Percentiles rank a stretch among this genome's conserved stretches.
phyloP scores from a whole-genome alignment of 2,113 vertebrate species.

The Diphyllodes magnificus region DNA sequence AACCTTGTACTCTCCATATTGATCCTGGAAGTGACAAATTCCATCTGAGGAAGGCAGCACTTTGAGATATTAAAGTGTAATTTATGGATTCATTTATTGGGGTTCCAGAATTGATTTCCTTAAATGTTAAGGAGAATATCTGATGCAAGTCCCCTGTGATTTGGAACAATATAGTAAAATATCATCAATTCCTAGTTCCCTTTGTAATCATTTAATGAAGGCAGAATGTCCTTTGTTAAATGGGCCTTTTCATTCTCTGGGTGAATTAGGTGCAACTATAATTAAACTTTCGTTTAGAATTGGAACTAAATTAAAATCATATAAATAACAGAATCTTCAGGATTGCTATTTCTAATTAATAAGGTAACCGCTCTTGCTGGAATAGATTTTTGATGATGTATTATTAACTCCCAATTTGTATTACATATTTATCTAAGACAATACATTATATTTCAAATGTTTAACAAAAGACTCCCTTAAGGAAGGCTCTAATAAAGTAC shows the following conservation, averaged over 20 bases:
- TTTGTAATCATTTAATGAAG: slow-evolving; percentile 31
- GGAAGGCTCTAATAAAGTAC: not conserved
- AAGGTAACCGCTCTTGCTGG: not conserved
- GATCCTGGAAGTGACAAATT: slow-evolving; percentile 38
- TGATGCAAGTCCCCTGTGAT: slow-evolving; percentile 14
- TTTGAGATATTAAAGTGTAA: slow-evolving; percentile 44
- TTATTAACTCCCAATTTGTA: not conserved
- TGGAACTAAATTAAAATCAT: slow-evolving; percentile 47
- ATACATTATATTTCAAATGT: not conserved
- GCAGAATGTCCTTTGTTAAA: slow-evolving; percentile 13
- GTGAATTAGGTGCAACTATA: slow-evolving; percentile 42
- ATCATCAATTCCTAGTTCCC: not conserved
- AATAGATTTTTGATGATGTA: not conserved
- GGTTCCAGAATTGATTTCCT: slow-evolving; percentile 31
- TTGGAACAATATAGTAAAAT: slow-evolving; percentile 17
- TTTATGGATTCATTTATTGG: slow-evolving; percentile 48
- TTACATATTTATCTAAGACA: not conserved
- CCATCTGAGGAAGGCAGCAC: slow-evolving; percentile 2
- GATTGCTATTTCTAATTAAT: slow-evolving; percentile 6
- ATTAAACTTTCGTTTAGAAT: slow-evolving; percentile 33
- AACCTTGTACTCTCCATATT: not conserved
- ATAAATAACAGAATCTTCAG: slow-evolving; percentile 25
- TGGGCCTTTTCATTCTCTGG: slow-evolving; percentile 4
- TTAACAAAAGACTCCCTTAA: not conserved
- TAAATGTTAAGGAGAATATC: slow-evolving; percentile 21